Percentiles rank a stretch among this genome's conserved stretches.
Conservation (phyloP, 2,888 invertebrate genomes). For the Ceratothoa steindachneri region DNA sequence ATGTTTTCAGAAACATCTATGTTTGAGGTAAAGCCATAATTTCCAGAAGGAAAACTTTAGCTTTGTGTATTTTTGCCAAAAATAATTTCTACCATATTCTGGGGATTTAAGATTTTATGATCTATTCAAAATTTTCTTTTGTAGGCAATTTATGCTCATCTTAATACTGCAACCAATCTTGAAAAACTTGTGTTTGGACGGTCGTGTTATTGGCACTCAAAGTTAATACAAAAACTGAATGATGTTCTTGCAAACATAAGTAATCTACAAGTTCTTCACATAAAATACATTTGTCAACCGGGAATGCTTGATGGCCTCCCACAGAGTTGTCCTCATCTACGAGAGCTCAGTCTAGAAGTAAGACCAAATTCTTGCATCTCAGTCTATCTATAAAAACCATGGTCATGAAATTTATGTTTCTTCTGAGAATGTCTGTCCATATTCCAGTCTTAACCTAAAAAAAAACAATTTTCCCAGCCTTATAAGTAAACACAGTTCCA, state of each 20-base stretch:
- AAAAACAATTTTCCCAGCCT: no score
- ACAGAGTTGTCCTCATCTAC: constrained; percentile 28
- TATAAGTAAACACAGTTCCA: no score
- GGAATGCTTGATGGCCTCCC: constrained; percentile 30
- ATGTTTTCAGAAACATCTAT: constrained; percentile 37
- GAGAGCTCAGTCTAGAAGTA: constrained; percentile 23
- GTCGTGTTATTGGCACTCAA: constrained; percentile 38
- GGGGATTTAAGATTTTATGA: no score
- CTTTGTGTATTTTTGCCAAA: no score
- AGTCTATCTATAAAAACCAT: no score
- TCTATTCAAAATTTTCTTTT: no score
- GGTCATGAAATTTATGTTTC: not conserved
- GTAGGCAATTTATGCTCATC: constrained; percentile 28
- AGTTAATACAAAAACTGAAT: constrained; percentile 22
- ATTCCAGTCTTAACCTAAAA: no score
- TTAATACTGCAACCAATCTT: constrained; percentile 22
- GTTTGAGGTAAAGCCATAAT: constrained; percentile 26
- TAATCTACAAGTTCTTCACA: constrained; percentile 22
- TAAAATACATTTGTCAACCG: constrained; percentile 40
- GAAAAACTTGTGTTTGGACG: constrained; percentile 34
- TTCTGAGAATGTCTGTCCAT: no score
- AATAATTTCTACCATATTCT: no score
- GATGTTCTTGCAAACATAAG: constrained; percentile 19
- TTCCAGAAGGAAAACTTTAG: not conserved
- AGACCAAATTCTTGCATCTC: not conserved